Evolutionary conservation across 2,888 invertebrate species (phyloP).

Genomic region (Leucophenga montana): DNA sequence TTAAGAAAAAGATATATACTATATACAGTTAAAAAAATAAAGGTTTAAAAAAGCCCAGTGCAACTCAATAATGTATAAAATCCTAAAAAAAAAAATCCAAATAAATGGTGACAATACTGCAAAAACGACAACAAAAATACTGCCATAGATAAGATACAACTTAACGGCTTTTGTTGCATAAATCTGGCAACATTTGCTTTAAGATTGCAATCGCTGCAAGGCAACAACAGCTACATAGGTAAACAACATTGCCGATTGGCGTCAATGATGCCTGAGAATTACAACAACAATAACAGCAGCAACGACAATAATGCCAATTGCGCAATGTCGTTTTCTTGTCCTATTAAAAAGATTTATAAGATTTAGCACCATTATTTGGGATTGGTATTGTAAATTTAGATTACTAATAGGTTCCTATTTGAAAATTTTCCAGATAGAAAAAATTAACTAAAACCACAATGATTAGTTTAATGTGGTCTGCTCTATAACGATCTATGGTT

Average conservation of each 20-base stretch:
- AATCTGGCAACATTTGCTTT: conserved; percentile 59
- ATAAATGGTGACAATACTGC: conserved; percentile 32
- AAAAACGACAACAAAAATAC: conserved; percentile 31
- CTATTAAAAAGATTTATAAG: conserved; percentile 9
- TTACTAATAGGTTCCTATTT: conserved; percentile 38
- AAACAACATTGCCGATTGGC: conserved; percentile 50
- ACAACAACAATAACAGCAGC: conserved; percentile 21
- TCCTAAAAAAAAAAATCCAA: conserved; percentile 17
- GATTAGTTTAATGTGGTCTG: too few species aligned
- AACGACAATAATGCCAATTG: conserved; percentile 29
- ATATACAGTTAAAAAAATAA: conserved; percentile 50
- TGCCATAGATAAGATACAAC: conserved; percentile 54
- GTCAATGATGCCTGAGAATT: conserved; percentile 45
- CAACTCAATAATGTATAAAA: conserved; percentile 17
- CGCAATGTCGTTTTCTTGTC: conserved; percentile 46
- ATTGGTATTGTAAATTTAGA: conserved; percentile 27
- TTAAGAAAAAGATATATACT: conserved; percentile 25
- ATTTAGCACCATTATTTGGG: too few species aligned
- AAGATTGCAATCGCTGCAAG: conserved; percentile 59
- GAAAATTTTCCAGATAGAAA: too few species aligned
- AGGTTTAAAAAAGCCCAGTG: conserved; percentile 47
- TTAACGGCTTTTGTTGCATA: conserved; percentile 66
- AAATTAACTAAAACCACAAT: too few species aligned
- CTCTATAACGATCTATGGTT: too few species aligned
- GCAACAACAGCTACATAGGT: conserved; percentile 43